Evolutionary conservation across 2,113 vertebrate species (phyloP), one percentile per base, ranked within the genome.

Genomic region (Vicugna pacos): DNA sequence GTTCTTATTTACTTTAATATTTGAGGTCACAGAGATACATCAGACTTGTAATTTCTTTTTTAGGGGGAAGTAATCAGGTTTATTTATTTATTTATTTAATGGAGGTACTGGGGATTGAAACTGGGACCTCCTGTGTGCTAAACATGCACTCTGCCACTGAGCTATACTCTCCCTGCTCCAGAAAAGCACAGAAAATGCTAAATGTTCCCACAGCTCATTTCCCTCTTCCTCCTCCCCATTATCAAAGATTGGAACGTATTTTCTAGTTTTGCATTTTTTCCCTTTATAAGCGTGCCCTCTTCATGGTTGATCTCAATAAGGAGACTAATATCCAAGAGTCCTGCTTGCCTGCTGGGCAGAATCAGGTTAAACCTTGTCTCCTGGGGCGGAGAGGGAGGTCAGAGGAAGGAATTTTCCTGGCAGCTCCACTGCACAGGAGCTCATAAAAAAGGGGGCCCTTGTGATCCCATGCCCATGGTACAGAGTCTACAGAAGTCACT

Each of bases 401-500:
- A 75, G 69, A 58, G 70, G 65, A 69, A 83, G 75, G 72, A 88
- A 52, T 84, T 87, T 35, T 35, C n/a, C 22, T 13, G 8, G 50
- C 82, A 70, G 81, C 67, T 22, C 69, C 42, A 48, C 42, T 5
- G 20, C 42, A 72, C 80, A 22, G 52, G 32, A n/a, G 38, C 90
- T 84, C 90, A 76, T 46, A 20, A 89, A 72, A 83, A 84, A 32
- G 3, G 24, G 79, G 69, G 52, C 46, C 52, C 50, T 64, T 38
- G 77, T 76, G 73, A 35, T 62, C n/a, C 35, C 20, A 13, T 4
- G 70, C 46, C 56, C 42, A 2, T 8, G 26, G 79, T 80, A n/a
- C 73, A 76, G 94, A 84, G 73, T 90, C 83, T 90, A 30, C 30
- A 69, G 69, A 93, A 90, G 73, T 82, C 65, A 77, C 46, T 16